phyloP scores from a whole-genome alignment of 2,888 invertebrate species.

The Hirtodrosophila histrioides region DNA sequence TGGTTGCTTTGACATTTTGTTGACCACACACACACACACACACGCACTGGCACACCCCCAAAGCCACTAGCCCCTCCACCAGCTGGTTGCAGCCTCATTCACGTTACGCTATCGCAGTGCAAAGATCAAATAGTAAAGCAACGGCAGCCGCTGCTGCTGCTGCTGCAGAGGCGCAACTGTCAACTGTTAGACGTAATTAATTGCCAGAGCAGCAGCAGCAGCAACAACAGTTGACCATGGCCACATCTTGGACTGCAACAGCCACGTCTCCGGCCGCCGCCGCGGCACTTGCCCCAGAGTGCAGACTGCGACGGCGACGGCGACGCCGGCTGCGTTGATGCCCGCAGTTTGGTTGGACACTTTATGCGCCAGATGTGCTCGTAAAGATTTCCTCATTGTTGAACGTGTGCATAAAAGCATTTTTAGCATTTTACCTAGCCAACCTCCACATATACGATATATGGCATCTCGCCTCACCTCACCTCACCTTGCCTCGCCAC shows the following conservation, averaged over 20 bases:
- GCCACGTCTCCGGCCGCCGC: conserved; percentile 10
- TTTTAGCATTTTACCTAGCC: conserved; percentile 61
- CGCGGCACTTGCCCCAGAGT: conserved; percentile 33
- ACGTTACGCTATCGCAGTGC: conserved; percentile 72
- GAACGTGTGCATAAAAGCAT: conserved; percentile 78
- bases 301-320: conserved; percentile 1
- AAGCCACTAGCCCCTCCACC: background rate
- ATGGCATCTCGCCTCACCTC: conserved; percentile 6
- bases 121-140: conserved; percentile 78
- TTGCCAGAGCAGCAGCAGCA: conserved; percentile 62
- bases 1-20: conserved; percentile 67
- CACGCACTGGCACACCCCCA: conserved; percentile 21
- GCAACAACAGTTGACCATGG: conserved; percentile 56
- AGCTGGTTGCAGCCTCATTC: conserved; percentile 22
- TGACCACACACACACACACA: conserved; percentile 50
- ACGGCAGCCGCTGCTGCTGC: conserved; percentile 51
- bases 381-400: conserved; percentile 79
- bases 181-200: conserved; percentile 72
- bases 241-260: conserved; percentile 58
- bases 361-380: conserved; percentile 79
- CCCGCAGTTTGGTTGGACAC: conserved; percentile 62
- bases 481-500: background rate
- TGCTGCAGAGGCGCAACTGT: conserved; percentile 66
- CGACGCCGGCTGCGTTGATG: conserved; percentile 17
- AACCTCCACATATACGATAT: conserved; percentile 13